Conservation (phyloP, 2,888 invertebrate genomes). For the Emesis russula region DNA sequence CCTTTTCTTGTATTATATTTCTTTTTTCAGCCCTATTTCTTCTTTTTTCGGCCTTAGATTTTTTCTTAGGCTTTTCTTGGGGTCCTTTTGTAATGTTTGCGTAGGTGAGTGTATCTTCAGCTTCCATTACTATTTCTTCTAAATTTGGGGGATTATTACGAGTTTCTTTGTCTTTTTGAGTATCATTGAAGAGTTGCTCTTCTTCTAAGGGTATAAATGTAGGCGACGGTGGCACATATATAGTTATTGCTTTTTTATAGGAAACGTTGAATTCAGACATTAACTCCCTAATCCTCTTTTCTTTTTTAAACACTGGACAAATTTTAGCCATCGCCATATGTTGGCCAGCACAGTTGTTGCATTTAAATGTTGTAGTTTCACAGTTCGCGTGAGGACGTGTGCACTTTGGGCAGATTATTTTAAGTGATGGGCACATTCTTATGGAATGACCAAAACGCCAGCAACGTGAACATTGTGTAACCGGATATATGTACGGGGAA, state of each 20-base stretch:
- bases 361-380: constrained; percentile 9
- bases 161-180: not conserved
- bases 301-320: constrained; percentile 28
- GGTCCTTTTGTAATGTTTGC: too few species aligned
- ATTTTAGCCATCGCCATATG: constrained; percentile 20
- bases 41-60: too few species aligned
- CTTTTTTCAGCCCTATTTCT: too few species aligned
- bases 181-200: too few species aligned
- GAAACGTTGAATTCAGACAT: constrained; percentile 16
- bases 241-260: not conserved
- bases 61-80: too few species aligned
- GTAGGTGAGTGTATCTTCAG: too few species aligned
- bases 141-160: too few species aligned
- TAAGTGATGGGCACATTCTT: constrained; percentile 6
- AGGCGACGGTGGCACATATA: not conserved
- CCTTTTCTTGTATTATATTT: too few species aligned
- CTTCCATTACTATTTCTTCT: too few species aligned
- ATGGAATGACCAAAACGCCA: not conserved
- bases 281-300: constrained; percentile 16
- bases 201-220: too few species aligned
- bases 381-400: constrained; percentile 18
- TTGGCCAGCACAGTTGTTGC: constrained; percentile 24
- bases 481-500: not conserved
- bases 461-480: not conserved
- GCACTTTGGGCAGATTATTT: constrained; percentile 32